Evolutionary conservation across 2,888 invertebrate species (phyloP), one percentile per base, ranked within the genome.

Genomic region (Tenthredo mesomela): DNA sequence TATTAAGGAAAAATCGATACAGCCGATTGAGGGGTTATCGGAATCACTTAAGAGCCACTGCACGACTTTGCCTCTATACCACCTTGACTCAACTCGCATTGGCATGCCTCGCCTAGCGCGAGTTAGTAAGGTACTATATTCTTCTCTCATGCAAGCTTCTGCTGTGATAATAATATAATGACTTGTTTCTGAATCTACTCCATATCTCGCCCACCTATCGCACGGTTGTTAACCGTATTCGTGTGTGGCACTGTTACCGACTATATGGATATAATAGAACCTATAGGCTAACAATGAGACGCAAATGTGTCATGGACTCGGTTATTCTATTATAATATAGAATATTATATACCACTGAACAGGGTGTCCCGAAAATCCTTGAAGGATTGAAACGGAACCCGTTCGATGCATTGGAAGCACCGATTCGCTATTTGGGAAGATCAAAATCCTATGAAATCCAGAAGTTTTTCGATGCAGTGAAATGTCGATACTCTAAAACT

Each of bases 21-120:
- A 25, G 9, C 77, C 92, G 92, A 93, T 92, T 92, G 90, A 92
- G 90, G 91, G 93, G 91, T 92, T 92, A 93, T 93, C 92, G 90
- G 90, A 91, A 91, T 92, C 92, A 91, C 91, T 92, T 92, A 92
- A 91, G 91, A 90, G 91, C 90, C 88, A 89, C 87, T 91, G 92
- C 93, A 93, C 92, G 92, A 93, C 88, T 89, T 67, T 29, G 61
- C 47, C 89, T 90, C 25, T 25, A 25, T 25, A 25, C 61, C 61
- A 10, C 61, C 25, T n/a, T 4, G 58, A 3, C 21, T 58, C 90
- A 90, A 90, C 61, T 80, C 91, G 90, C 91, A 91, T 91, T 88
- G 89, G 88, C 90, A 89, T 88, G 88, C 88, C 25, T 67, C 25
- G 25, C 87, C 86, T 87, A 86, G 75, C 85, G 82, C 85, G 82